Base-by-base conservation (phyloP, 2,888 invertebrate genomes). In the Xylocampa areola region DNA sequence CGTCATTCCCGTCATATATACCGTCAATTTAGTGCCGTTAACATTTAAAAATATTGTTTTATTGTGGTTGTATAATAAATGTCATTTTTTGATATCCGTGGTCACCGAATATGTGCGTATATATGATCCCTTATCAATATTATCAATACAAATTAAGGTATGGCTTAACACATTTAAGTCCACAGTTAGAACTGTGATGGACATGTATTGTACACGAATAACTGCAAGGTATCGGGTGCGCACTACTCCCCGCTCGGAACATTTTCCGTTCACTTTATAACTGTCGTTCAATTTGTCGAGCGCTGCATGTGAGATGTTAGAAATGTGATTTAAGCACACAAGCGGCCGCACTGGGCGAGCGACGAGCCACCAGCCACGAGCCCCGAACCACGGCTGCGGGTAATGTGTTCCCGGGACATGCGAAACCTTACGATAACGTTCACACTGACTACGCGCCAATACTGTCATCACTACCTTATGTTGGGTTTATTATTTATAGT, bases 251-350 rank as follows among this genome's bases (percentile, higher is more conserved):
- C 2, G 2, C 5, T 8, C 25, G 53, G 53, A 55, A 47, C 29
- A 54, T 63, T 61, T 36, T 45, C 47, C 55, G 55, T 47, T 54
- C 41, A 47, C 60, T 61, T 61, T 63, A 37, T 61, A 63, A 47
- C 47, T 54, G 55, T 63, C 55, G 41, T 37, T 55, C 47, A 63
- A 63, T 61, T 54, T 61, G 61, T 63, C 30, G 35, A 54, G 27
- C 45, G 54, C 33, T 45, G 54, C 41, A 63, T 63, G 55, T 55
- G 47, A 54, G 36, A 47, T 43, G 48, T 62, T 43, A 41, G 47
- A 41, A 54, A 61, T 47, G 30, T 37, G 47, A 41, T 36, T 30
- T 17, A 32, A 45, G 35, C 19, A 29, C 32, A 17, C 30, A 36
- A 45, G 54, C 14, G 33, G 14, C 27, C 6, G 32, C 17, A 8